Percentiles rank a stretch among this genome's conserved stretches.
These are phyloP conservation scores for Tromatobia lineatoria DNA, from an alignment of 2,888 invertebrate species.

Conservation along the genomic window DNA sequence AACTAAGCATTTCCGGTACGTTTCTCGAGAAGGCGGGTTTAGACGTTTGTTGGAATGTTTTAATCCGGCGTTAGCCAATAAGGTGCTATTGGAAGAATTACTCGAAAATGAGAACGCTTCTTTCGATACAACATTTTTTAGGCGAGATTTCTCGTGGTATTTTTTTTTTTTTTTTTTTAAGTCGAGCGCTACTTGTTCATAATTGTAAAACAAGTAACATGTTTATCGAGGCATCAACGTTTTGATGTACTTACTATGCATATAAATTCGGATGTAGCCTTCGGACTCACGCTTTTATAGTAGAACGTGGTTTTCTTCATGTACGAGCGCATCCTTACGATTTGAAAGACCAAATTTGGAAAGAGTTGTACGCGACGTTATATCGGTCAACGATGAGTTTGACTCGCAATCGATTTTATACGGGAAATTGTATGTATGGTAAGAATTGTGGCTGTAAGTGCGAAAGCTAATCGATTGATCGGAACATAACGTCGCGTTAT, in stretches of 20 bases:
- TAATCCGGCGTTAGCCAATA: conserved; percentile 37
- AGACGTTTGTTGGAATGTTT: conserved; percentile 36
- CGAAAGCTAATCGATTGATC: conserved; percentile 11
- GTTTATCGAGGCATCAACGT: conserved; percentile 46
- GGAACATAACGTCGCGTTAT: conserved; percentile 33
- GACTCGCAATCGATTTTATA: conserved; percentile 27
- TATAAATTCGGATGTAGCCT: conserved; percentile 30
- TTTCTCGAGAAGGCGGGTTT: conserved; percentile 3
- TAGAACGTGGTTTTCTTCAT: conserved; percentile 45
- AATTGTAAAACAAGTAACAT: conserved; percentile 23
- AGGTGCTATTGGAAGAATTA: conserved; percentile 52
- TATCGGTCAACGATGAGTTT: not conserved
- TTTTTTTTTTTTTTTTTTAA: conserved; percentile 13
- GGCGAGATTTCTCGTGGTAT: conserved; percentile 25
- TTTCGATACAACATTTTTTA: conserved; percentile 38
- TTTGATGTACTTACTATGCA: conserved; percentile 33
- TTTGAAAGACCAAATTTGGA: conserved; percentile 62
- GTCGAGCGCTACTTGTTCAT: conserved; percentile 32
- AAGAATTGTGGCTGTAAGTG: not conserved
- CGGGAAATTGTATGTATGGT: not conserved
- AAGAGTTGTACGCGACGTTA: conserved; percentile 25
- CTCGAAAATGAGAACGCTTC: conserved; percentile 23
- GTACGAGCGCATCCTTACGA: conserved; percentile 40
- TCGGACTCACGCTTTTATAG: conserved; percentile 50
- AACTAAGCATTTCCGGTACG: conserved; percentile 23